phyloP scores from a whole-genome alignment of 1,140 invertebrate genomes.

The Druon quercuslanigerum region DNA sequence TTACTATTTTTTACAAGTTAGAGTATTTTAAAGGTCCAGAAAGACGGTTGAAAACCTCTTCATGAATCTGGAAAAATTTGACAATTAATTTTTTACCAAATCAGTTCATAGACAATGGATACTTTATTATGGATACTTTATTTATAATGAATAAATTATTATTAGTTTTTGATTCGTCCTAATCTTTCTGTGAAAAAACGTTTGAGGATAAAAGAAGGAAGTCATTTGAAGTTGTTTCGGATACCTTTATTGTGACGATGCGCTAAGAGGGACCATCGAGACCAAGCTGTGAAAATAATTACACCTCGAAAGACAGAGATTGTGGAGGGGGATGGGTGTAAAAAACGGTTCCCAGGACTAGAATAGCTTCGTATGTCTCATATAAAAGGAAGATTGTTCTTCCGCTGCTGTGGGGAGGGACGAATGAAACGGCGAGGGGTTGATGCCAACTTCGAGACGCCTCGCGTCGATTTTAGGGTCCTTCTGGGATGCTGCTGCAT shows the following conservation, averaged over 20 bases:
- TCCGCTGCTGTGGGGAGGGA: slow-evolving; percentile 52
- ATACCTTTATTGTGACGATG: slow-evolving; percentile 10
- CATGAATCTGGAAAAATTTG: too few relatives aligned
- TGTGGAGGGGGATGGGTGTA: slow-evolving; percentile 38
- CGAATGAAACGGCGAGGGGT: slow-evolving; percentile 55
- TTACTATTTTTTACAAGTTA: too few relatives aligned
- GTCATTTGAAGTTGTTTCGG: background rate
- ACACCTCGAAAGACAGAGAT: slow-evolving; percentile 62
- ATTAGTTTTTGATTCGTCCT: too few relatives aligned
- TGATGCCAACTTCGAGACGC: slow-evolving; percentile 36
- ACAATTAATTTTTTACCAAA: too few relatives aligned
- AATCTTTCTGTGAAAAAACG: too few relatives aligned
- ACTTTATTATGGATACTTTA: too few relatives aligned
- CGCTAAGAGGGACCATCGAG: background rate
- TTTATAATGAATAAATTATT: too few relatives aligned
- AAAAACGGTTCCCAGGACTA: slow-evolving; percentile 72
- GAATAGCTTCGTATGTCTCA: slow-evolving; percentile 69
- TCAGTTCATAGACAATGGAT: too few relatives aligned
- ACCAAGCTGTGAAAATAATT: slow-evolving; percentile 72
- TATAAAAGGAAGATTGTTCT: slow-evolving; percentile 70
- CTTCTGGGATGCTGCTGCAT: slow-evolving; percentile 58
- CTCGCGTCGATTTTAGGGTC: slow-evolving; percentile 49
- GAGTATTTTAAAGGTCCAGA: too few relatives aligned
- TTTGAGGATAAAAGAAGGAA: background rate
- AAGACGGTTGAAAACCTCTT: too few relatives aligned